Evolutionary conservation across 2,888 invertebrate species (phyloP).

Genomic region (Tridacna crocea): DNA sequence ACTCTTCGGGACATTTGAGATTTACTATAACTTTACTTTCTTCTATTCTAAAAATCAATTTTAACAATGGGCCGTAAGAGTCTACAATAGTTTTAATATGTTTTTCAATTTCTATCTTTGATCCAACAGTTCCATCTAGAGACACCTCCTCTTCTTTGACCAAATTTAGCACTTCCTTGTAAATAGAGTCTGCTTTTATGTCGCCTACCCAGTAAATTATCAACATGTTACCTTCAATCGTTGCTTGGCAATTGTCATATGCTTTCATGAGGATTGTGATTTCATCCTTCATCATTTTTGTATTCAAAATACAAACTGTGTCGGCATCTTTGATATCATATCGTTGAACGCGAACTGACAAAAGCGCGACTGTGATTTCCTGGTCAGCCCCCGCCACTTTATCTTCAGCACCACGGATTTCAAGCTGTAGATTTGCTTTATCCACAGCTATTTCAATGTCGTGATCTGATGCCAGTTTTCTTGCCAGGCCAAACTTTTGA

Average conservation of each 20-base stretch:
- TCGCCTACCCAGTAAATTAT: neutral
- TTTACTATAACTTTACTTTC: constrained; percentile 12
- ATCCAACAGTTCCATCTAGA: constrained; percentile 28
- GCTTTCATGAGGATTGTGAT: neutral
- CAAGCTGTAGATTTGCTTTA: neutral
- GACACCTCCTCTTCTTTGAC: neutral
- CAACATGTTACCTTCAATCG: constrained; percentile 4
- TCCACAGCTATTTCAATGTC: constrained; percentile 9
- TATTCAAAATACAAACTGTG: constrained; percentile 1
- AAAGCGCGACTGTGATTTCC: neutral
- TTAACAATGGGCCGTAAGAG: constrained; percentile 16
- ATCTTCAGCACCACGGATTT: neutral
- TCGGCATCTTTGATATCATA: neutral
- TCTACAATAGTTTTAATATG: constrained; percentile 21
- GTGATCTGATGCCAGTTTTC: neutral
- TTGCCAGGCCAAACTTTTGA: constrained; percentile 11
- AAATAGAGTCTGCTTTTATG: neutral
- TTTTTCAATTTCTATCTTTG: neutral
- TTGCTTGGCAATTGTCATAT: neutral
- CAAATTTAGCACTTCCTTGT: constrained; percentile 1
- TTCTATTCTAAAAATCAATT: constrained; percentile 4
- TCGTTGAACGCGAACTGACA: neutral
- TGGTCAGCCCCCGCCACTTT: constrained; percentile 12
- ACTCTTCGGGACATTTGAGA: constrained; percentile 21
- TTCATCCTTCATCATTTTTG: constrained; percentile 6